phyloP scores from a whole-genome alignment of 2,797 vertebrate genomes.

The Remorina albescens region DNA sequence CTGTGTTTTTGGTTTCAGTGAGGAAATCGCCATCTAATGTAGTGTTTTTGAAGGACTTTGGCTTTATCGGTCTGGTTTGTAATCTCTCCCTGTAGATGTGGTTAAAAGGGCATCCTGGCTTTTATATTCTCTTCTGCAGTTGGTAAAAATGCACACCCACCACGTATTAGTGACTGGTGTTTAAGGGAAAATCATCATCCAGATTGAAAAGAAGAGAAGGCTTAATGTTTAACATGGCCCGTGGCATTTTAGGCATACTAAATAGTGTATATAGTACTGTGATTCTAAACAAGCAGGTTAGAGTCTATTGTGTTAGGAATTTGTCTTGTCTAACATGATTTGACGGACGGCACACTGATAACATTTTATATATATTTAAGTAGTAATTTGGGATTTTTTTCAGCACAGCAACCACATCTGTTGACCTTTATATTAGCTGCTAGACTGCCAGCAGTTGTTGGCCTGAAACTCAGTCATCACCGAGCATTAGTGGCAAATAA shows the following conservation, averaged over 20 bases:
- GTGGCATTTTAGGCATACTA: neutral
- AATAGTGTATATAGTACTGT: neutral
- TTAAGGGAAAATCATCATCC: neutral
- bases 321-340: neutral
- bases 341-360: neutral
- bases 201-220: neutral
- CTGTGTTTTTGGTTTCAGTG: conserved; percentile 17
- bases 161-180: neutral
- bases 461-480: neutral
- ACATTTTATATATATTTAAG: neutral
- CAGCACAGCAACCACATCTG: neutral
- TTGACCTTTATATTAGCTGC: neutral
- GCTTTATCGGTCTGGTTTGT: neutral
- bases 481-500: neutral
- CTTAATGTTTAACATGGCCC: conserved; percentile 3
- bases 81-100: neutral
- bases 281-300: neutral
- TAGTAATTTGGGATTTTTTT: neutral
- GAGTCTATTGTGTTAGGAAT: neutral
- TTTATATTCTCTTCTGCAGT: neutral
- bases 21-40: neutral
- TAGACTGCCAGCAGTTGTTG: neutral
- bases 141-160: neutral
- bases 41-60: neutral
- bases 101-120: neutral